These are phyloP conservation scores for Gasterosteus nipponicus DNA, from an alignment of 2,113 vertebrate species.

Conservation along the genomic window DNA sequence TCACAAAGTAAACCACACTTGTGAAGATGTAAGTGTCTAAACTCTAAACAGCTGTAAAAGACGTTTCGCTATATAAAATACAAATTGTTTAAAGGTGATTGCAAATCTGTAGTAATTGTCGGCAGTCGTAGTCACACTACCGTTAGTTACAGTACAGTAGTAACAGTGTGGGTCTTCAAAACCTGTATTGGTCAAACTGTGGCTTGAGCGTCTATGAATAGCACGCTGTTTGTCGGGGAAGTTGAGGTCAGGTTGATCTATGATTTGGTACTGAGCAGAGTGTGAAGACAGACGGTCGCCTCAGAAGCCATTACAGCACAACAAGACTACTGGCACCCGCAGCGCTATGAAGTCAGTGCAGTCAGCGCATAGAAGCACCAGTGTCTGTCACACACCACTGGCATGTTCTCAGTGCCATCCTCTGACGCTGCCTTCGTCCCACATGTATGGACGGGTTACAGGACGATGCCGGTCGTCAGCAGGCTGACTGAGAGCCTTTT, in stretches of 20 bases:
- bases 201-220: conserved; percentile 5
- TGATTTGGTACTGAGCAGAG: conserved; percentile 9
- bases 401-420: conserved; percentile 68
- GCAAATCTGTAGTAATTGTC: not conserved
- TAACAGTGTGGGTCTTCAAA: not conserved
- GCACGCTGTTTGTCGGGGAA: not conserved
- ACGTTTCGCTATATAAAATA: not conserved
- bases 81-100: not conserved
- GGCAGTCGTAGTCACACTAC: not conserved
- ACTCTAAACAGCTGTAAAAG: not conserved
- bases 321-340: not conserved
- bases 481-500: conserved; percentile 70
- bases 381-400: conserved; percentile 62
- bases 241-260: conserved; percentile 33
- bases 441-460: conserved; percentile 51
- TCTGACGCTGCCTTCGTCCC: conserved; percentile 57
- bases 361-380: conserved; percentile 52
- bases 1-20: not conserved
- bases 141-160: not conserved
- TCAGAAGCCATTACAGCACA: conserved; percentile 11
- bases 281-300: conserved; percentile 10
- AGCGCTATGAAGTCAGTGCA: conserved; percentile 63
- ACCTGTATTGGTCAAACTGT: conserved; percentile 6
- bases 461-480: conserved; percentile 3
- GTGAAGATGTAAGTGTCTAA: not conserved